Percentiles rank a stretch among this genome's conserved stretches.
Evolutionary conservation across 2,113 vertebrate species (phyloP).

Genomic region (Ictalurus punctatus): DNA sequence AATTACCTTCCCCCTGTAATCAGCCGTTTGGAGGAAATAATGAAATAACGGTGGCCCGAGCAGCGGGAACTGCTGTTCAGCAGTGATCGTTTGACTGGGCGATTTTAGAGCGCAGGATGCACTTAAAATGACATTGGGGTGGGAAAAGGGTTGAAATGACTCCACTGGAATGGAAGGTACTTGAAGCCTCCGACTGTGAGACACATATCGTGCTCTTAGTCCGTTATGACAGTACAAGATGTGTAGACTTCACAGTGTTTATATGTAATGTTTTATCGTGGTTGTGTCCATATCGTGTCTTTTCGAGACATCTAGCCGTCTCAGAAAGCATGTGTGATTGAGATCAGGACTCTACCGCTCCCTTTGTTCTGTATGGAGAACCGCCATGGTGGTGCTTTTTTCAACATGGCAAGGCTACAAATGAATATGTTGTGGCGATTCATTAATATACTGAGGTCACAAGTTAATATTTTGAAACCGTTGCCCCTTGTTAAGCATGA

Average conservation of each 20-base stretch:
- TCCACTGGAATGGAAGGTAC: constrained; percentile 55
- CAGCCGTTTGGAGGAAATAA: constrained; percentile 71
- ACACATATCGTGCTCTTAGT: constrained; percentile 20
- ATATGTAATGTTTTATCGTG: constrained; percentile 34
- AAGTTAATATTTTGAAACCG: neutral
- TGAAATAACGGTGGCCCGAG: constrained; percentile 63
- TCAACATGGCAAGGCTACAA: constrained; percentile 15
- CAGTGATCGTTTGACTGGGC: constrained; percentile 45
- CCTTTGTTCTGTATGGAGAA: neutral
- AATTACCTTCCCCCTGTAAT: constrained; percentile 73
- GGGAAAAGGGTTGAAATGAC: constrained; percentile 34
- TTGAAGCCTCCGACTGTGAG: constrained; percentile 53
- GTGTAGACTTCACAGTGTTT: constrained; percentile 8
- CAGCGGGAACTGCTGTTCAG: constrained; percentile 38
- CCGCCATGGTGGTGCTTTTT: constrained; percentile 35
- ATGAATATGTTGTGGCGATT: neutral
- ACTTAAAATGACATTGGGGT: constrained; percentile 48
- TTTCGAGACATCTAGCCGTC: neutral
- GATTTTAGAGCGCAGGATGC: constrained; percentile 43
- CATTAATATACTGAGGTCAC: neutral
- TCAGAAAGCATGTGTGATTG: neutral
- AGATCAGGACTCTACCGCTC: neutral
- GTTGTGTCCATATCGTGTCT: neutral
- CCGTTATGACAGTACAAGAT: constrained; percentile 21
- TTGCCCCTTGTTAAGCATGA: neutral